Evolutionary conservation across 2,888 invertebrate genomes (phyloP), one percentile per base, ranked within the genome.

Genomic region (Lordiphosa fenestrarum): DNA sequence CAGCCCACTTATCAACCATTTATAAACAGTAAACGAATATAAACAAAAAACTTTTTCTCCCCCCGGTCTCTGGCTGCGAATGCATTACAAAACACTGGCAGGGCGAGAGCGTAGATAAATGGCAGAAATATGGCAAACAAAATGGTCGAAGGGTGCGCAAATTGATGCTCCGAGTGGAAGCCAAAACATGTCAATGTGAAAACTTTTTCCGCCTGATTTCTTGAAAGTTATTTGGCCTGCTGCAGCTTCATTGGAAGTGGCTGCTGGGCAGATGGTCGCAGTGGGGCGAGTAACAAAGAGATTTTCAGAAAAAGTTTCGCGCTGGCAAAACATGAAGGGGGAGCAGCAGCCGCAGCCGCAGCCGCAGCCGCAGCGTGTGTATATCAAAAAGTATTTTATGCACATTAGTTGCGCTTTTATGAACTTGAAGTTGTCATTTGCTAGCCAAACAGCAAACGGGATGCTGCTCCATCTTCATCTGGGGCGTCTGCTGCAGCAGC

Each of bases 371-470:
- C 72, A 66, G 63, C 59, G 60, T 30, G 36, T 62, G 53, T 62
- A 53, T 71, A 71, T 68, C 65, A 80, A 65, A 60, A 73, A 69
- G 78, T 84, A 84, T 74, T 81, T 77, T 72, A 82, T 84, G 84
- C 84, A 84, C 84, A 80, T 80, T 80, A 80, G 80, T 84, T 84
- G 84, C 78, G 80, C 80, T 80, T 74, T 84, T 82, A 80, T 80
- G 84, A 80, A 80, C 80, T 80, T 73, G 60, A 82, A 82, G 82
- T 78, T 80, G 84, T 80, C 82, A 78, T 84, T 30, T 77, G 65
- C 66, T 74, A 72, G 67, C 49, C 53, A 60, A 52, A 60, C 60
- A 46, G 49, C 69, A 75, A 78, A 78, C 73, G 71, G 73, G 75
- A 72, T 49, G 42, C 60, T 61, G 47, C 38, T 23, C 19, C 37